phyloP scores from a whole-genome alignment of 53 echinoderm and acorn worm genomes.

The Patiria pectinifera region DNA sequence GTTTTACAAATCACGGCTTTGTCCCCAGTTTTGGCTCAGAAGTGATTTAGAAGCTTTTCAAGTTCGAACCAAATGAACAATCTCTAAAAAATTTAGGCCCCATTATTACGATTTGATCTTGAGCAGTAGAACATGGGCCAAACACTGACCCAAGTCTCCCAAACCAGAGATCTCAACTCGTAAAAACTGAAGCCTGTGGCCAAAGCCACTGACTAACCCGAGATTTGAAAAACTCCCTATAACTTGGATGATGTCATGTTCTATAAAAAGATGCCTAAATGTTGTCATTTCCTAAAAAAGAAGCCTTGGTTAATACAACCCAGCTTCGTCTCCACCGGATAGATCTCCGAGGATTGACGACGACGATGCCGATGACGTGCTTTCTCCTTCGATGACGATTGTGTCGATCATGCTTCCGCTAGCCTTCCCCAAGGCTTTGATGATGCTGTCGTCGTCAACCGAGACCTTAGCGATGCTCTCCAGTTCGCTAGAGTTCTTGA shows the following conservation, averaged over 20 bases:
- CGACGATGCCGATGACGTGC: slow-evolving; percentile 40
- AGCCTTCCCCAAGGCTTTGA: slow-evolving; percentile 45
- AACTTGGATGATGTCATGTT: not conserved
- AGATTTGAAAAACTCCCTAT: not conserved
- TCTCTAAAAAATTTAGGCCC: no score
- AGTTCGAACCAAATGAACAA: no score
- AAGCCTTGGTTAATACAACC: slow-evolving; percentile 26
- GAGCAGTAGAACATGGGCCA: no score
- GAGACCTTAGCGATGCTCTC: slow-evolving; percentile 46
- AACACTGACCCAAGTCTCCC: no score
- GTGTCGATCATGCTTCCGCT: slow-evolving; percentile 40
- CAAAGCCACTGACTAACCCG: no score
- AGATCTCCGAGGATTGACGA: slow-evolving; percentile 47
- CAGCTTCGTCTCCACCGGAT: slow-evolving; percentile 55
- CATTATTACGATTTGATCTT: no score
- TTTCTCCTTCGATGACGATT: slow-evolving; percentile 57
- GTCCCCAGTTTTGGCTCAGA: no score
- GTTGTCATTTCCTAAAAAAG: not conserved
- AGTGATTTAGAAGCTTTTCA: no score
- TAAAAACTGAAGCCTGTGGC: no score
- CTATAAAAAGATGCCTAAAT: not conserved
- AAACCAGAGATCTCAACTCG: not conserved
- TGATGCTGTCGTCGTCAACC: slow-evolving; percentile 32
- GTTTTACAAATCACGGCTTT: no score
- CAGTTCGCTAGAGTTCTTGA: not conserved